Base-by-base conservation (phyloP, 2,888 invertebrate species). In the Melitaea athalia region DNA sequence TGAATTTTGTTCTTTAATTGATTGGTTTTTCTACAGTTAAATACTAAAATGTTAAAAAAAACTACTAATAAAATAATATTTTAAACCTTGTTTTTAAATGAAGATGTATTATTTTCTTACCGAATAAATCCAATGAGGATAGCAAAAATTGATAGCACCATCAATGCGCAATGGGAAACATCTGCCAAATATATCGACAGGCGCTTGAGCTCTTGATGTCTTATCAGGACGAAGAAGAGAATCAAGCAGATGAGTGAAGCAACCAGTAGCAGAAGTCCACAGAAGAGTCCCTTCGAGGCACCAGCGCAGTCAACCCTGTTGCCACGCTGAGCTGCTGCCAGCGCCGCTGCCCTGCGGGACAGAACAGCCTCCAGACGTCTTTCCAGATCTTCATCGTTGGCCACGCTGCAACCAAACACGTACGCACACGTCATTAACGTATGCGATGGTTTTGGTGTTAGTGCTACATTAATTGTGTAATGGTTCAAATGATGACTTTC, bases 231-330 rank as follows among this genome's bases (percentile, higher is more conserved):
- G 93, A 98, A 98, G 96, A 98, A 99, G 75, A 98, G 95, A 81
- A 99, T 98, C 86, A 99, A 94, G 89, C 98, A 98, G 88, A 98
- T 98, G 78, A 98, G 94, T 31, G 98, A 97, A 67, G 97, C 97
- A 76, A 98, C 98, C 79, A 98, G 94, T 74, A 98, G 94, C 71
- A 98, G 94, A 63, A 98, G 94, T 79, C 98, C 98, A 88, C 97
- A 97, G 94, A 98, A 98, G 64, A 98, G 94, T 76, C 98, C 98
- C 86, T 97, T 97, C 82, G 98, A 98, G 42, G 99, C 98, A 38
- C 98, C 98, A 50, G 98, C 97, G 85, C 99, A 99, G 92, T 99
- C 98, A 69, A 98, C 97, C 63, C 97, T 95, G 75, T 97, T 97
- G 76, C 96, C 96, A 70, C 95, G 95, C 81, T 95, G 95, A 75